phyloP scores from a whole-genome alignment of 2,113 vertebrate genomes.

The Jaculus jaculus region DNA sequence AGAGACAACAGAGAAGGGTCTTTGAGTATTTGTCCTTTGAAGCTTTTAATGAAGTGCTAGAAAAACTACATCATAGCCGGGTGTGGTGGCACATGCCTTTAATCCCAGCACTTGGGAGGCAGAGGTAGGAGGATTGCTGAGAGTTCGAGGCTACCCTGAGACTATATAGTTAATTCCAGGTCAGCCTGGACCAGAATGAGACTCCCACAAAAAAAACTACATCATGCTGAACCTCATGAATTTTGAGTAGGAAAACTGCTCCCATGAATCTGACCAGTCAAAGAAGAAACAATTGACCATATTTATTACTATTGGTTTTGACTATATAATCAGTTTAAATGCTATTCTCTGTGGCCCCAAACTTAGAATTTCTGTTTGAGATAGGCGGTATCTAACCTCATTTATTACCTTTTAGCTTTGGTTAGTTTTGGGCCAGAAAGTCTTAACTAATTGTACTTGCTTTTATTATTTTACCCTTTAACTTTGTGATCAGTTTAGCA shows the following conservation, averaged over 20 bases:
- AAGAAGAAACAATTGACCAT: not conserved
- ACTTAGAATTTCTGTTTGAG: not conserved
- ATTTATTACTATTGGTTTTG: not conserved
- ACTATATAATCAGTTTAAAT: not conserved
- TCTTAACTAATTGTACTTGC: not conserved
- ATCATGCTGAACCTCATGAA: not conserved
- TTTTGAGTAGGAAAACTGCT: not conserved
- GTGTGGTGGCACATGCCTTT: too few relatives aligned
- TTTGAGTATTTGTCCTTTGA: too few relatives aligned
- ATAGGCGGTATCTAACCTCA: not conserved
- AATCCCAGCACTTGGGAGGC: too few relatives aligned
- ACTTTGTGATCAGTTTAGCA: not conserved
- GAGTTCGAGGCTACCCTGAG: too few relatives aligned
- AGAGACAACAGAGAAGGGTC: too few relatives aligned
- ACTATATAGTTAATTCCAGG: too few relatives aligned
- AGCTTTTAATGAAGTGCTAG: too few relatives aligned
- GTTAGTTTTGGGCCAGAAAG: not conserved
- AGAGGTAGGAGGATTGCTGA: too few relatives aligned
- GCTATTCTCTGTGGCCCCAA: not conserved
- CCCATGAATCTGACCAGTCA: not conserved
- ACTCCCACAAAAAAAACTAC: not conserved
- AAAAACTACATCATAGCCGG: not conserved
- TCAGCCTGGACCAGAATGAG: too few relatives aligned
- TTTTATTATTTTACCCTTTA: not conserved
- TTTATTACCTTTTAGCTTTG: not conserved